phyloP scores from a whole-genome alignment of 2,888 invertebrate genomes.

The Heliconius sara region DNA sequence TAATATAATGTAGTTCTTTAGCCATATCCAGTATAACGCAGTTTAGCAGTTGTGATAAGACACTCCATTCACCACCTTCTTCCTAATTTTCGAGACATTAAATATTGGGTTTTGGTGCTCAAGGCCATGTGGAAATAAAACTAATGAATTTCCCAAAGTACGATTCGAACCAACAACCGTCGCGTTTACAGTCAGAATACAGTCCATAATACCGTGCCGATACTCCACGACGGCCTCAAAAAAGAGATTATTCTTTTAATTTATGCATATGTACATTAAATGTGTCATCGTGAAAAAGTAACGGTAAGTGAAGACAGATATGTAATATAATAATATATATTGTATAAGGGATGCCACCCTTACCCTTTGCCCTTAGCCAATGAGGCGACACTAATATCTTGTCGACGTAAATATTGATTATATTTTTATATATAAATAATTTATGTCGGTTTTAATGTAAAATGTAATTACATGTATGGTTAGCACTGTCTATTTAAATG shows the following conservation, averaged over 20 bases:
- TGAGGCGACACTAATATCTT: slow-evolving; percentile 70
- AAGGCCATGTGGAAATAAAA: background rate
- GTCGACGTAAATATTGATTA: slow-evolving; percentile 42
- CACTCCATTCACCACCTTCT: no score
- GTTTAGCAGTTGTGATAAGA: no score
- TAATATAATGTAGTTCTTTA: no score
- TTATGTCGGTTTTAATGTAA: background rate
- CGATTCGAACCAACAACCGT: background rate
- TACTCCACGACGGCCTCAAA: no score
- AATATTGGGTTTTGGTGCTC: no score
- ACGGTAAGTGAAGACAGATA: slow-evolving; percentile 19
- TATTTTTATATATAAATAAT: slow-evolving; percentile 13
- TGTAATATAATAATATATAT: slow-evolving; percentile 50
- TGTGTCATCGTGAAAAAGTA: background rate
- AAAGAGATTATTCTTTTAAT: no score
- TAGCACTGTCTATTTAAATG: background rate
- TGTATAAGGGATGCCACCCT: slow-evolving; percentile 39
- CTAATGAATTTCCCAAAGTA: no score
- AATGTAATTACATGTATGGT: background rate
- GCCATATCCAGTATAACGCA: no score
- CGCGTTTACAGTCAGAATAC: background rate
- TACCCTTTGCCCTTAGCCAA: slow-evolving; percentile 56
- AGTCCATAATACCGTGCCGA: no score
- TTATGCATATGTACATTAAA: no score
- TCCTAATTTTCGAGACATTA: no score